Evolutionary conservation across 2,888 invertebrate genomes (phyloP).

Genomic region (Crossocerus cetratus): DNA sequence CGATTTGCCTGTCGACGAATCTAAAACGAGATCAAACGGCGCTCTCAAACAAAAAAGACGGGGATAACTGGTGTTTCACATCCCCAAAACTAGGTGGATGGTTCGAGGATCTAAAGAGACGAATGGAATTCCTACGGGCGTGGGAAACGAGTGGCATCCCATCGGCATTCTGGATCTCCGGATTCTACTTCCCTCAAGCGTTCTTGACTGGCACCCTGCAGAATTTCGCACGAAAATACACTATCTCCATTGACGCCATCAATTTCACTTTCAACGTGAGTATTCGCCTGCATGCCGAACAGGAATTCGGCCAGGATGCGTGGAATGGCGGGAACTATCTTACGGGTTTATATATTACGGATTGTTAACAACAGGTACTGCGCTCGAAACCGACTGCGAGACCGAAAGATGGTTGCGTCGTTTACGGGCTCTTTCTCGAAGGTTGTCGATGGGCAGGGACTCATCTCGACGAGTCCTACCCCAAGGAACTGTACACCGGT

Average conservation of each 20-base stretch:
- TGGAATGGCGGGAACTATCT: not conserved
- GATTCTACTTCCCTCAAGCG: slow-evolving; percentile 91
- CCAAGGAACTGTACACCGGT: slow-evolving; percentile 86
- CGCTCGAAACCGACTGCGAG: slow-evolving; percentile 76
- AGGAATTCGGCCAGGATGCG: not conserved
- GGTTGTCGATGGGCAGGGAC: slow-evolving; percentile 86
- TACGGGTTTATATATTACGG: slow-evolving; percentile 7
- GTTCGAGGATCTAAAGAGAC: slow-evolving; percentile 82
- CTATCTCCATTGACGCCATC: slow-evolving; percentile 86
- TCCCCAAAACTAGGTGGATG: slow-evolving; percentile 79
- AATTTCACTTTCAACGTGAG: slow-evolving; percentile 81
- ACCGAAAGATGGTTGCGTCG: slow-evolving; percentile 82
- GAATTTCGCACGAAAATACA: slow-evolving; percentile 88
- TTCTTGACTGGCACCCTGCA: slow-evolving; percentile 90
- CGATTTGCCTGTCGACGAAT: no score
- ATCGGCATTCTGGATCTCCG: slow-evolving; percentile 89
- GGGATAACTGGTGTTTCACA: not conserved
- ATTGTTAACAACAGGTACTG: slow-evolving; percentile 76
- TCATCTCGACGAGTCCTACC: slow-evolving; percentile 80
- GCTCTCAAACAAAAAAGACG: no score
- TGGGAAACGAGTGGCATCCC: slow-evolving; percentile 86
- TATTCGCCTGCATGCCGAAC: no score
- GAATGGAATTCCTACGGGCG: slow-evolving; percentile 81
- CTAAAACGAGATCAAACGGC: no score
- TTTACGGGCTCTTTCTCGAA: slow-evolving; percentile 85